phyloP scores from a whole-genome alignment of 2,888 invertebrate genomes.

The Therioaphis trifolii region DNA sequence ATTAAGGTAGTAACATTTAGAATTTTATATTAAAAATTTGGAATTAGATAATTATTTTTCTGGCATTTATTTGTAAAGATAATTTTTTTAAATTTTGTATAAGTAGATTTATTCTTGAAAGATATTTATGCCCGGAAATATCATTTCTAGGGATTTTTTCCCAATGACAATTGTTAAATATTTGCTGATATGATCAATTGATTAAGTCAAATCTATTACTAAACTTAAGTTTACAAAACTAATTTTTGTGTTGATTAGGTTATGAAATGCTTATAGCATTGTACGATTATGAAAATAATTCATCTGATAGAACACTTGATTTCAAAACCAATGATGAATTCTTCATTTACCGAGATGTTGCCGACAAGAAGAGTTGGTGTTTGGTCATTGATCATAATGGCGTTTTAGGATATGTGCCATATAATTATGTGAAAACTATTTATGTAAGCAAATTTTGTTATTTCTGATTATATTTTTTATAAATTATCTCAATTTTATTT shows the following conservation, averaged over 20 bases:
- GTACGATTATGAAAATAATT: conserved; percentile 85
- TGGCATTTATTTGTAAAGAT: too few species aligned
- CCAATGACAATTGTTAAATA: too few species aligned
- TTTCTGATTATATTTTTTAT: conserved; percentile 54
- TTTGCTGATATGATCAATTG: not conserved
- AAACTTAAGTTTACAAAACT: not conserved
- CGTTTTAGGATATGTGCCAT: conserved; percentile 85
- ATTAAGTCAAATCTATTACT: not conserved
- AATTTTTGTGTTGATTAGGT: conserved; percentile 40
- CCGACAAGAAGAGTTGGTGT: conserved; percentile 89
- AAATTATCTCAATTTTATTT: conserved; percentile 66
- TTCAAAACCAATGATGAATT: conserved; percentile 85
- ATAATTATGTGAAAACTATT: conserved; percentile 84
- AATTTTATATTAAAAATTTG: too few species aligned
- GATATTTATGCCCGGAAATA: too few species aligned
- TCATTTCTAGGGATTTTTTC: too few species aligned
- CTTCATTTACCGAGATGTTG: conserved; percentile 81
- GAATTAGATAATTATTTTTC: too few species aligned
- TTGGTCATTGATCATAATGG: conserved; percentile 86
- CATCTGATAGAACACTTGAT: conserved; percentile 82
- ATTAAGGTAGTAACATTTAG: not conserved
- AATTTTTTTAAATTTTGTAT: too few species aligned
- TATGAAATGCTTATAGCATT: conserved; percentile 83
- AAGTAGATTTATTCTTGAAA: too few species aligned
- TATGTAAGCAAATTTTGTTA: conserved; percentile 73